Evolutionary conservation across 2,888 invertebrate genomes (phyloP), one percentile per base, ranked within the genome.

Genomic region (Lasius platythorax): DNA sequence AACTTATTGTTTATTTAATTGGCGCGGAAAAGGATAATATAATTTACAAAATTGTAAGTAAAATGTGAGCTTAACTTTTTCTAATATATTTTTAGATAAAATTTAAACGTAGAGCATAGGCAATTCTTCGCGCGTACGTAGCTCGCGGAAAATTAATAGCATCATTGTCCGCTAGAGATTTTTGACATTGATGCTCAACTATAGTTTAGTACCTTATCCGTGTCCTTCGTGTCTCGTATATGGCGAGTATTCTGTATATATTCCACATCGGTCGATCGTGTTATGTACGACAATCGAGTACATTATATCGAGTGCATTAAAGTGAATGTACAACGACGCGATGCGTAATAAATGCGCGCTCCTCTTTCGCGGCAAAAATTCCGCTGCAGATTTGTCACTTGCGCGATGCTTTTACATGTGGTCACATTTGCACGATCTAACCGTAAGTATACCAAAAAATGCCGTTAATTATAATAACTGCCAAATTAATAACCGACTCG

Each of bases 141-240:
- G 78, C 56, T 72, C 64, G 53, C 46, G 63, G 83, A 87, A 85
- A 86, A 87, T 90, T 88, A 90, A 85, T 84, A 83, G 74, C 58
- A 64, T 70, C 74, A 78, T 84, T 86, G 82, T 85, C 82, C 58
- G 50, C 66, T 74, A 70, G 56, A 73, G 61, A 73, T 82, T 74
- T 84, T 84, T 74, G 75, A 85, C 83, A 86, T 82, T 72, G 82
- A 61, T 72, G 63, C 72, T 84, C 68, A 76, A 66, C 82, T 82
- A 64, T 85, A 50, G 82, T 87, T 82, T 76, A 85, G 84, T 83
- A 83, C 33, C 74, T 87, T 67, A 79, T 75, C 63, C 58, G 67
- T 82, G 79, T 85, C 79, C 89, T 89, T 83, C 61, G 83, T 82
- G 83, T 89, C 81, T 74, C 63, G 50, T 72, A 75, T 67, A 82